Evolutionary conservation across 2,797 vertebrate genomes (phyloP), one percentile per base, ranked within the genome.

Genomic region (Eulemur mongoz): DNA sequence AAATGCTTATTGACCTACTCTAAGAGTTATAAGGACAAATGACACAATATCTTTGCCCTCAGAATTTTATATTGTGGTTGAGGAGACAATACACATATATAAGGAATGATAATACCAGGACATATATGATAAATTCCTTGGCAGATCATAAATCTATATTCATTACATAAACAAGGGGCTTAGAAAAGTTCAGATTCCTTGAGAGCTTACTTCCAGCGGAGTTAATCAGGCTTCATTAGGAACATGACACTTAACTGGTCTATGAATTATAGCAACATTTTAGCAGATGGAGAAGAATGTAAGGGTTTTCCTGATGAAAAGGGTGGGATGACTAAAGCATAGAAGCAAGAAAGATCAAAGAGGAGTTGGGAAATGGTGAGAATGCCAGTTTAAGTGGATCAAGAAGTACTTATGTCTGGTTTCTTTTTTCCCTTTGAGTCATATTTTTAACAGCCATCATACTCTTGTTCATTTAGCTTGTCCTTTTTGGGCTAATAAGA

Each of bases 41-140:
- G 30, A 92, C n/a, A 92, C 15, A 25, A 32, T 91, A 14, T 93
- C 69, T 94, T 97, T 94, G 59, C n/a, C 67, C 72, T 96, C 25
- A 88, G 78, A 94, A 91, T 93, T 32, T 88, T 95, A 88, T 30
- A 76, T 54, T 94, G 10, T 89, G 5, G 38, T 87, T 52, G 10
- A 93, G 50, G 27, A 93, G 12, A 75, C 81, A 89, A 95, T 54
- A 86, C 35, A 78, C 8, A 57, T 91, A 30, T 6, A 32, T 59
- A 97, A 91, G 75, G 54, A 89, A 63, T 95, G 59, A 69, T 75
- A 84, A 38, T 89, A 80, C 2, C 81, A 93, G 67, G 48, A n/a
- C 65, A 81, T 52, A 27, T 27, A 38, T 93, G 40, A 88, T 86
- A 97, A 96, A 96, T 81, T 23, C 18, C 48, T 91, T n/a, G 7